These are phyloP conservation scores for Eulimnadia texana DNA, from an alignment of 1,140 invertebrate genomes.

Conservation along the genomic window DNA sequence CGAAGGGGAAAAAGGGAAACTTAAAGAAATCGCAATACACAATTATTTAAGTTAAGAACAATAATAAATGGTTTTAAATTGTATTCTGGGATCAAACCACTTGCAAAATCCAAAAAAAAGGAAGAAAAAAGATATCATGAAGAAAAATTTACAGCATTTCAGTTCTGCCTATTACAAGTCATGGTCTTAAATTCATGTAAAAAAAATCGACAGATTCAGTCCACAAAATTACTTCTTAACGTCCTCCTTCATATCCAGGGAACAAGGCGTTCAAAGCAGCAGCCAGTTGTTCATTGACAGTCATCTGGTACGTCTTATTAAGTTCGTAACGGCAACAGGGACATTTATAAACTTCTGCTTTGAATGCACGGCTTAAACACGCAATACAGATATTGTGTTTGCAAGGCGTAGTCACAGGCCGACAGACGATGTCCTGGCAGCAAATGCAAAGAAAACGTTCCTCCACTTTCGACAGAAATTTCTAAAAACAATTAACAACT, in stretches of 20 bases:
- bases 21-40: too few species aligned
- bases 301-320: constrained; percentile 36
- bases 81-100: too few species aligned
- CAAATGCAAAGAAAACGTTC: constrained; percentile 60
- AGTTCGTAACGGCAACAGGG: constrained; percentile 50
- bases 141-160: too few species aligned
- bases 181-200: too few species aligned
- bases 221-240: too few species aligned
- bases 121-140: too few species aligned
- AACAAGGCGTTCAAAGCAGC: constrained; percentile 38
- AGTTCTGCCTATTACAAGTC: too few species aligned
- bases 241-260: constrained; percentile 45
- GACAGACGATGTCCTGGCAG: constrained; percentile 56
- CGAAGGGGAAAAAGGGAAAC: too few species aligned
- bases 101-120: too few species aligned
- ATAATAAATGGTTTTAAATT: too few species aligned
- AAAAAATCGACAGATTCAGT: too few species aligned
- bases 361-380: constrained; percentile 53
- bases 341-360: constrained; percentile 45
- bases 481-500: constrained; percentile 29
- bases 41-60: too few species aligned
- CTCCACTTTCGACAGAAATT: constrained; percentile 47
- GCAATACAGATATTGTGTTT: constrained; percentile 57
- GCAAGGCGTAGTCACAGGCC: constrained; percentile 59
- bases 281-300: constrained; percentile 39